Conservation (phyloP, 2,888 invertebrate genomes). For the Tiphia femorata region DNA sequence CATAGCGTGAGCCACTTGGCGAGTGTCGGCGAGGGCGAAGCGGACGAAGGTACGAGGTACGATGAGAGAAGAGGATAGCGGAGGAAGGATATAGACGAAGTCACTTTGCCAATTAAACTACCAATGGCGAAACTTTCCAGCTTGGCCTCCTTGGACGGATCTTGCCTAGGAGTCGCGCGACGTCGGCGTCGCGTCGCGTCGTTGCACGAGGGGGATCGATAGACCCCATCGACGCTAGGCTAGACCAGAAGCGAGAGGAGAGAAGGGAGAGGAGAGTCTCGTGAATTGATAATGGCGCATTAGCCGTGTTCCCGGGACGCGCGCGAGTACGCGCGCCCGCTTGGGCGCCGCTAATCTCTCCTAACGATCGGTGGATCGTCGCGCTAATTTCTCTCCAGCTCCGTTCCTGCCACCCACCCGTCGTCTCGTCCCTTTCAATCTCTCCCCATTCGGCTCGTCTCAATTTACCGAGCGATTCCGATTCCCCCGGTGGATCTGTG, state of each 20-base stretch:
- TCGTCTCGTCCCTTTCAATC: too few relatives aligned
- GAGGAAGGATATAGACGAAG: slow-evolving; percentile 4
- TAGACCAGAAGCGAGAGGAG: not conserved
- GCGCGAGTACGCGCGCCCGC: not conserved
- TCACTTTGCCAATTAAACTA: slow-evolving; percentile 35
- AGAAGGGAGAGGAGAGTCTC: not conserved
- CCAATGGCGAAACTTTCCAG: slow-evolving; percentile 23
- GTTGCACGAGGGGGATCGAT: not conserved
- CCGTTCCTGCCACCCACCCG: too few relatives aligned
- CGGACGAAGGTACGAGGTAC: too few relatives aligned
- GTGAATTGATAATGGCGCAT: not conserved
- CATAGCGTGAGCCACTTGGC: slow-evolving; percentile 28
- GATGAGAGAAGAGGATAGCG: too few relatives aligned
- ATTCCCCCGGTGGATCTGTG: too few relatives aligned
- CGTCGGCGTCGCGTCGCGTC: slow-evolving; percentile 11
- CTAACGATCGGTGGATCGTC: not conserved
- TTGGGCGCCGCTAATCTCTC: not conserved
- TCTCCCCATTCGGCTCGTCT: too few relatives aligned
- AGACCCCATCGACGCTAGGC: not conserved
- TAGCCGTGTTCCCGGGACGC: not conserved
- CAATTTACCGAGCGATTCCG: too few relatives aligned
- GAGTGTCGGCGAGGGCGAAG: not conserved
- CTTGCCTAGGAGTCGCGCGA: slow-evolving; percentile 26
- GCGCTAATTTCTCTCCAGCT: too few relatives aligned
- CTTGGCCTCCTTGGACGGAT: slow-evolving; percentile 24